phyloP scores from a whole-genome alignment of 1,140 invertebrate species.

The Conus betulinus region DNA sequence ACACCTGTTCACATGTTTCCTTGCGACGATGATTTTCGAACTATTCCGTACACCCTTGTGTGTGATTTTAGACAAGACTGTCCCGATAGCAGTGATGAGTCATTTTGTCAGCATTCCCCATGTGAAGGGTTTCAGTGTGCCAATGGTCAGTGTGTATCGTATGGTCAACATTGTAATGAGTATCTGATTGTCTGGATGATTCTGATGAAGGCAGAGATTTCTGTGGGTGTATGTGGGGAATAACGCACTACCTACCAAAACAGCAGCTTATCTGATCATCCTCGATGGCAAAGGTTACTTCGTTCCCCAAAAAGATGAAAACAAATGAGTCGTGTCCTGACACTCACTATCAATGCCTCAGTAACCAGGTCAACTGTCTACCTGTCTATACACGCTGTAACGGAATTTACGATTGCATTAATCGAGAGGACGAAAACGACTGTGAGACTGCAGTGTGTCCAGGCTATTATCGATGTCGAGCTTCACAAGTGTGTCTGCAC shows the following conservation, averaged over 20 bases:
- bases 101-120: too few relatives aligned
- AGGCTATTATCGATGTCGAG: neutral
- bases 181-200: too few relatives aligned
- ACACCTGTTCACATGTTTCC: neutral
- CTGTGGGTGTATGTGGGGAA: too few relatives aligned
- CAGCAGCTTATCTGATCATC: too few relatives aligned
- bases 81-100: too few relatives aligned
- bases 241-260: too few relatives aligned
- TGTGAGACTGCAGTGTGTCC: neutral
- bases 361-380: neutral
- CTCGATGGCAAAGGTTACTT: too few relatives aligned
- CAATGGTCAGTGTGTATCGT: neutral
- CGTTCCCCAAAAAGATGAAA: too few relatives aligned
- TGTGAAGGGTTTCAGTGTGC: neutral
- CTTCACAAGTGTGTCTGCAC: neutral
- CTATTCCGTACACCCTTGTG: neutral
- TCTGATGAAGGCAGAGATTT: too few relatives aligned
- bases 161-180: too few relatives aligned
- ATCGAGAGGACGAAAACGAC: neutral
- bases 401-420: neutral
- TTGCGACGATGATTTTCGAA: neutral
- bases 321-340: too few relatives aligned
- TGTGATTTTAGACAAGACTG: neutral
- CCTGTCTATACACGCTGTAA: conserved; percentile 1
- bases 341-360: too few relatives aligned